Base-by-base conservation (phyloP, 2,113 vertebrate genomes). In the Salvator merianae region DNA sequence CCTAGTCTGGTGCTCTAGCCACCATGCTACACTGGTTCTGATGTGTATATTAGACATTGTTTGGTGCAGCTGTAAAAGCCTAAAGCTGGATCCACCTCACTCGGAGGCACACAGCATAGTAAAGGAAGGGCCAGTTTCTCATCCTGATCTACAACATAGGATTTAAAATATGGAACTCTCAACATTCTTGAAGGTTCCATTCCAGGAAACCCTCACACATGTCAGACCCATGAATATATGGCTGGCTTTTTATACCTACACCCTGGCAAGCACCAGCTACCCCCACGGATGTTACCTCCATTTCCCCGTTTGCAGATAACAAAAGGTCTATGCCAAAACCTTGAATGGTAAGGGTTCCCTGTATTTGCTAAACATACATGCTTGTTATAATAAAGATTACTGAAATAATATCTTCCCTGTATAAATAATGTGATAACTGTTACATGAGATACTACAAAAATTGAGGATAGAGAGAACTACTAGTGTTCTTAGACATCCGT, bases 401-500 rank as follows among this genome's bases (percentile, higher is more conserved):
- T 50, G 47, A 55, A 3, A 36, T 30, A 71, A 71, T 71, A 7
- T 66, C 20, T 10, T 28, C 22, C 16, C 16, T 36, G 72, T 53
- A 53, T 81, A 81, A 81, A 81, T 59, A 38, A 1, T 38, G 6
- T 16, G 32, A 14, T 28, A 53, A 34, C 34, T 36, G 30, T 70
- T 71, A 81, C 24, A 12, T 84, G 68, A 84, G 84, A 74, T 63
- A n/a, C 65, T 83, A 84, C 77, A 84, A 88, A 80, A 86, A 82
- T 3, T 81, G 69, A 83, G 86, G 75, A 75, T 77, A 90, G 88
- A 71, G n/a, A n/a, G 14, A 0, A n/a, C 79, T 38, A 83, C 86
- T 90, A 36, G 81, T 92, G 32, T 93, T 93, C 90, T 89, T 93
- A 92, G 93, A 92, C 32, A 83, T 90, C 77, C 79, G 59, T 83